phyloP scores from a whole-genome alignment of 1,140 invertebrate genomes.

The Oedothorax gibbosus region DNA sequence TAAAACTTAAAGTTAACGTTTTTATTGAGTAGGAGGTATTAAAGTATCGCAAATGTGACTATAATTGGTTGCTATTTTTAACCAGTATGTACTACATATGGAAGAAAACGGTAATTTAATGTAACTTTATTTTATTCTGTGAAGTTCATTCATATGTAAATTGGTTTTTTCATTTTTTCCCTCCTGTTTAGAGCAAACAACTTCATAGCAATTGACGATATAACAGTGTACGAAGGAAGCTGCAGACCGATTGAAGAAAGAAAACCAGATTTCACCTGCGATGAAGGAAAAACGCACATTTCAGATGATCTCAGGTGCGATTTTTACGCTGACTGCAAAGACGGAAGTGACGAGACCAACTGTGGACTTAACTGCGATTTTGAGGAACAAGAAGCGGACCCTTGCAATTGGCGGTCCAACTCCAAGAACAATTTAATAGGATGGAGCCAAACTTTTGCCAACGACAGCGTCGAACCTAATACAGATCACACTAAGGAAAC shows the following conservation, averaged over 20 bases:
- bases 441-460: conserved; percentile 29
- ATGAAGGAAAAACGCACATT: conserved; percentile 33
- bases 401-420: conserved; percentile 49
- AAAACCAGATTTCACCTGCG: conserved; percentile 51
- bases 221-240: conserved; percentile 30
- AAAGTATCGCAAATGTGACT: no score
- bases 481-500: conserved; percentile 50
- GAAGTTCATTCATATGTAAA: not conserved
- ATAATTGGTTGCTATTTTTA: no score
- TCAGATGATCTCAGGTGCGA: conserved; percentile 59
- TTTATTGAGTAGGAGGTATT: no score
- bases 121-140: not conserved
- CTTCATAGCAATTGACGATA: conserved; percentile 62
- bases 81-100: not conserved
- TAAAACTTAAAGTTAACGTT: no score
- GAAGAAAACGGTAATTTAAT: not conserved
- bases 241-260: conserved; percentile 37
- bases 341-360: conserved; percentile 56
- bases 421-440: not conserved
- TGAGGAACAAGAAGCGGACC: conserved; percentile 29
- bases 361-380: conserved; percentile 61
- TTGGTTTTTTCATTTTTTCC: not conserved
- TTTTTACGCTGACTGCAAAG: conserved; percentile 60
- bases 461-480: not conserved
- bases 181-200: conserved; percentile 10